These are phyloP conservation scores for Heliconius ismenius DNA, from an alignment of 2,888 invertebrate genomes.

Conservation along the genomic window DNA sequence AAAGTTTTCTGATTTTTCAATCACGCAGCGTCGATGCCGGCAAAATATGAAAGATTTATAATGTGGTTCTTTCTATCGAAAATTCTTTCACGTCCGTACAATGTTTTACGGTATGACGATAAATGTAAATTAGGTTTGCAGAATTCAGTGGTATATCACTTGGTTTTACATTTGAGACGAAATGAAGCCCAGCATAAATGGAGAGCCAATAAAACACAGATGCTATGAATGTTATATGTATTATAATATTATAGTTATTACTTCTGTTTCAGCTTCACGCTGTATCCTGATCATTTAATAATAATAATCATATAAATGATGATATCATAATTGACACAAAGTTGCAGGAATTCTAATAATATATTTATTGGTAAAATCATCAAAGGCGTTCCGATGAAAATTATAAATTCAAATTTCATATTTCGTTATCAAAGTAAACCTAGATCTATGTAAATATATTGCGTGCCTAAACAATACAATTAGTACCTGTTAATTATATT, in stretches of 20 bases:
- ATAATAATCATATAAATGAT: too few species aligned
- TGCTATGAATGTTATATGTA: too few species aligned
- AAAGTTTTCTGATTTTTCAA: constrained; percentile 30
- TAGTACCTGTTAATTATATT: neutral
- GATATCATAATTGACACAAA: too few species aligned
- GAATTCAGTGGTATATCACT: neutral
- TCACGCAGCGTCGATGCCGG: constrained; percentile 16
- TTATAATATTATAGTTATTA: neutral
- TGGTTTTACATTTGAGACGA: too few species aligned
- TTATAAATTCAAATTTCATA: too few species aligned
- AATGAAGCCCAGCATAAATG: too few species aligned
- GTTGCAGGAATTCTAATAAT: too few species aligned
- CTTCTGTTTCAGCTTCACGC: neutral
- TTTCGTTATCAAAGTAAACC: too few species aligned
- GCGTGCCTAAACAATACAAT: neutral
- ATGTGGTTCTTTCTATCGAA: constrained; percentile 10
- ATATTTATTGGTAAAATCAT: too few species aligned
- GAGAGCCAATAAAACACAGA: too few species aligned
- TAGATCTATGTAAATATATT: too few species aligned
- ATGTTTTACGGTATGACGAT: constrained; percentile 6
- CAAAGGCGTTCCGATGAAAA: too few species aligned
- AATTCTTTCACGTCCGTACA: constrained; percentile 6
- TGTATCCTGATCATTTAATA: neutral
- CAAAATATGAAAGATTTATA: constrained; percentile 18
- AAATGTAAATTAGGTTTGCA: constrained; percentile 10